phyloP scores from a whole-genome alignment of 2,888 invertebrate genomes.

The Clivina fossor region DNA sequence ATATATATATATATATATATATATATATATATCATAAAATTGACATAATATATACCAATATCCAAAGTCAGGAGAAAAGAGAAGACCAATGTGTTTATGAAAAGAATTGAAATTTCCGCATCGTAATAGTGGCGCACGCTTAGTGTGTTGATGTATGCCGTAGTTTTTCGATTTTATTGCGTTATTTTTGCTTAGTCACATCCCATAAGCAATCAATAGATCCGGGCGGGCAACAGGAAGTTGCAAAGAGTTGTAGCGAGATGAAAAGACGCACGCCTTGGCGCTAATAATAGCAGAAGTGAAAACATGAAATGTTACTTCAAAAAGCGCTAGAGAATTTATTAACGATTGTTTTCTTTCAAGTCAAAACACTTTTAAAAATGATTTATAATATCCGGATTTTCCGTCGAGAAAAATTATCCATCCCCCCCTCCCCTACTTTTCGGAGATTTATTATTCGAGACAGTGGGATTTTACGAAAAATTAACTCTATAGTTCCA shows the following conservation, averaged over 20 bases:
- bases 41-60: no score
- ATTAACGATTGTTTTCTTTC: conserved; percentile 30
- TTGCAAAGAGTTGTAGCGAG: conserved; percentile 4
- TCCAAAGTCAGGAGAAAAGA: no score
- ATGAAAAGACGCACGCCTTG: not conserved
- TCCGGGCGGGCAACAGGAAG: not conserved
- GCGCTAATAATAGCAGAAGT: conserved; percentile 24
- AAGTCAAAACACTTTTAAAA: conserved; percentile 31
- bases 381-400: conserved; percentile 30
- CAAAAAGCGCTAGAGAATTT: conserved; percentile 31
- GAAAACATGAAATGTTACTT: conserved; percentile 30
- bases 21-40: no score
- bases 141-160: no score
- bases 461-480: conserved; percentile 21
- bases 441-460: conserved; percentile 25
- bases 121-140: no score
- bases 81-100: no score
- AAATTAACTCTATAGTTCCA: conserved; percentile 27
- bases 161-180: conserved; percentile 31
- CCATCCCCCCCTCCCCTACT: no score
- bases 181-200: conserved; percentile 32
- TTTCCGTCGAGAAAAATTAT: conserved; percentile 23
- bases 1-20: no score
- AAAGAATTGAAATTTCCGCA: no score
- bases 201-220: conserved; percentile 27